Conservation (phyloP, 2,797 vertebrate species). For the Valencia hispanica region DNA sequence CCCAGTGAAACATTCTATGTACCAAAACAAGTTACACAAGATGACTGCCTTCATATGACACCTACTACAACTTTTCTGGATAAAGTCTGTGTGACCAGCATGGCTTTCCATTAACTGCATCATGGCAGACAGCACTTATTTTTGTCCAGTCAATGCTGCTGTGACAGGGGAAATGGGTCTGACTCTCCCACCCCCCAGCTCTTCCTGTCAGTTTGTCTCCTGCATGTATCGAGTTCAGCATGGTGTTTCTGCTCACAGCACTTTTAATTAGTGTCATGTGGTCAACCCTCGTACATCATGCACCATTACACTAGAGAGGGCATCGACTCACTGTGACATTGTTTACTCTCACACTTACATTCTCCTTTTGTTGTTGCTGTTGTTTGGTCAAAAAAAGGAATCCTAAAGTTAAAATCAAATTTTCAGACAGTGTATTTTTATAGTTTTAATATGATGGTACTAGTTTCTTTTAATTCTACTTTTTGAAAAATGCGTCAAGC, state of each 20-base stretch:
- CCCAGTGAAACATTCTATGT: slow-evolving; percentile 19
- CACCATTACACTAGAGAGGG: slow-evolving; percentile 79
- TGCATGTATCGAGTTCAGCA: slow-evolving; percentile 69
- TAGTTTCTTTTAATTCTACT: not conserved
- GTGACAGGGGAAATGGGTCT: slow-evolving; percentile 50
- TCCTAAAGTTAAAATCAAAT: not conserved
- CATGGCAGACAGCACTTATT: slow-evolving; percentile 56
- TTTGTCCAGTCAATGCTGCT: slow-evolving; percentile 77
- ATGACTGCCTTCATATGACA: slow-evolving; percentile 57
- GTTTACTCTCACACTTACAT: slow-evolving; percentile 49
- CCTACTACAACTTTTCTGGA: slow-evolving; percentile 41
- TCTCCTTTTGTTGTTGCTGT: slow-evolving; percentile 9
- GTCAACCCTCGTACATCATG: slow-evolving; percentile 75
- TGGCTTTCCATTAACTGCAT: slow-evolving; percentile 72
- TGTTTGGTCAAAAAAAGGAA: not conserved
- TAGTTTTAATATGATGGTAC: not conserved
- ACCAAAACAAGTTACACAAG: slow-evolving; percentile 44
- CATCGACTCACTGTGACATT: slow-evolving; percentile 73
- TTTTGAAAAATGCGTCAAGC: not conserved
- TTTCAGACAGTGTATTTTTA: not conserved
- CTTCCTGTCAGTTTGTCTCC: slow-evolving; percentile 60
- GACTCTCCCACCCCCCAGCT: slow-evolving; percentile 41
- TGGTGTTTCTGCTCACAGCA: slow-evolving; percentile 69
- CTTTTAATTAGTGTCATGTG: slow-evolving; percentile 83
- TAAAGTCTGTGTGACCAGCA: slow-evolving; percentile 63